A percentile compares a stretch with the other conserved stretches of the same genome.
These are phyloP conservation scores for Ginglymostoma cirratum DNA, from an alignment of 2,113 vertebrate genomes.

Conservation along the genomic window DNA sequence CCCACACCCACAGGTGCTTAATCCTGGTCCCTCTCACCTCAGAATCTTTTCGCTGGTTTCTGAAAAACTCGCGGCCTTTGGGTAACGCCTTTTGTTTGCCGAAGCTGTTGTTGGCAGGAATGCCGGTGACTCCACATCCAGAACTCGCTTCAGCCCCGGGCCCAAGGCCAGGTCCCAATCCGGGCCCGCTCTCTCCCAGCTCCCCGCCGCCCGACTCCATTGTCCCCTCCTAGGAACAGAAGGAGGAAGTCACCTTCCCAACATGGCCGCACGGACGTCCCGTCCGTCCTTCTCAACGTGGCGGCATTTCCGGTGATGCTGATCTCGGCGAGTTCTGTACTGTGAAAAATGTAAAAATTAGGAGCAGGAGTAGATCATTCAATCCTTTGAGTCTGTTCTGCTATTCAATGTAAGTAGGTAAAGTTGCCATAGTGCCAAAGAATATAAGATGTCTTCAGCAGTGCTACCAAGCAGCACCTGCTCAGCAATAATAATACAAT, in stretches of 20 bases:
- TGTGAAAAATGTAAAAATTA: not conserved
- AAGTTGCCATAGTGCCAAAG: too few species aligned
- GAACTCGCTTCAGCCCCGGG: conserved; percentile 45
- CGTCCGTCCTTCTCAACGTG: not conserved
- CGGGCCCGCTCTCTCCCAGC: conserved; percentile 43
- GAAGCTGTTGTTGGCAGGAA: conserved; percentile 41
- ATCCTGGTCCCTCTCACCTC: conserved; percentile 61
- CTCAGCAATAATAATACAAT: too few species aligned
- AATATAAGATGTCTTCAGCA: too few species aligned
- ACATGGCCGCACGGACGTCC: not conserved
- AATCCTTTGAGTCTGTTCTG: too few species aligned
- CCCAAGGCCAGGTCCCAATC: too few species aligned
- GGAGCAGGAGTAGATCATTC: too few species aligned
- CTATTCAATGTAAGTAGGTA: too few species aligned
- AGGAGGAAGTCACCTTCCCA: not conserved
- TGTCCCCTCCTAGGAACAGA: conserved; percentile 45
- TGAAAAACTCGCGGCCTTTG: conserved; percentile 71
- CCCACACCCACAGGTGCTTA: too few species aligned
- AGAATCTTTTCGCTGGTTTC: conserved; percentile 84
- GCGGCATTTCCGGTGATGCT: too few species aligned
- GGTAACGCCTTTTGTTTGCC: conserved; percentile 44
- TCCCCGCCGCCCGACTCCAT: conserved; percentile 55
- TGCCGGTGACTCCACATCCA: conserved; percentile 44
- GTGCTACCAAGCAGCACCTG: too few species aligned
- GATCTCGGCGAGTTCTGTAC: too few species aligned